Percentiles rank a stretch among this genome's conserved stretches.
Conservation (phyloP, 2,113 vertebrate genomes). For the Clupea harengus region DNA sequence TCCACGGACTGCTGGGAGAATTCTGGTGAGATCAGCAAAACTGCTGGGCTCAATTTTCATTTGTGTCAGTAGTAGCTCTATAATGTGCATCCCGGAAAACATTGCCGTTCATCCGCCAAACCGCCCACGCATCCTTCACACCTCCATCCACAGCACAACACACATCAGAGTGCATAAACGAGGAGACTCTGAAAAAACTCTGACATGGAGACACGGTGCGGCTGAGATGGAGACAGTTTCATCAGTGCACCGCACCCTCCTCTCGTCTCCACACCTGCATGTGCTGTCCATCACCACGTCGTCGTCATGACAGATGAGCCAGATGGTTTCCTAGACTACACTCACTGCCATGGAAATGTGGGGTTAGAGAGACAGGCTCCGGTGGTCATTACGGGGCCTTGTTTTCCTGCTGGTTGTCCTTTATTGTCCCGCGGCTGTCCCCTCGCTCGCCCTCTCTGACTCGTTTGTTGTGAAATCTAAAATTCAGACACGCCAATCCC, state of each 20-base stretch:
- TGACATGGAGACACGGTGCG: background rate
- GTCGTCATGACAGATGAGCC: background rate
- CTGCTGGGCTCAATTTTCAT: conserved; percentile 55
- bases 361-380: background rate
- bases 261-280: background rate
- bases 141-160: background rate
- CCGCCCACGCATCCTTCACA: background rate
- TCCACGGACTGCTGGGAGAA: conserved; percentile 28
- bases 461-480: background rate
- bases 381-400: background rate
- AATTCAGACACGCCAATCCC: background rate
- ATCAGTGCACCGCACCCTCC: background rate
- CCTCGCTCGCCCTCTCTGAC: background rate
- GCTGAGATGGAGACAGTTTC: background rate
- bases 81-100: background rate
- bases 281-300: background rate
- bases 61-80: conserved; percentile 41
- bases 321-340: conserved; percentile 15
- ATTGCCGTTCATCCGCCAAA: background rate
- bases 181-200: background rate
- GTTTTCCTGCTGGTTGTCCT: background rate
- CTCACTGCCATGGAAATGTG: background rate
- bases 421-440: background rate
- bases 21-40: conserved; percentile 66
- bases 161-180: background rate